Percentiles rank a stretch among this genome's conserved stretches.
Evolutionary conservation across 1,140 invertebrate genomes (phyloP).

Genomic region (Marisa cornuarietis): DNA sequence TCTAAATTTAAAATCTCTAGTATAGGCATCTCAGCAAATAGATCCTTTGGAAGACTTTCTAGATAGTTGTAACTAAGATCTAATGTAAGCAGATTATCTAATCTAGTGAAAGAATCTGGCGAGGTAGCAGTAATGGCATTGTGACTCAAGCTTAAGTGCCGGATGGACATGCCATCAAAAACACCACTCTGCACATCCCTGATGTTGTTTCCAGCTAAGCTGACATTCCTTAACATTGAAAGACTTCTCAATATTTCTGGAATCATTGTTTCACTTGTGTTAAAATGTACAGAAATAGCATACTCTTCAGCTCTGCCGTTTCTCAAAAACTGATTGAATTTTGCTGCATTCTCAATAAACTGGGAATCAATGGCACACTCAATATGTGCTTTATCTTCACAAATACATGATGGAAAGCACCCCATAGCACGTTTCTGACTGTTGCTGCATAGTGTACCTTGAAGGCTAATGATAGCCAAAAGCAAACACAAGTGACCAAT

Average conservation of each 20-base stretch:
- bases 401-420: constrained; percentile 4
- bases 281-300: not conserved
- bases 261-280: not conserved
- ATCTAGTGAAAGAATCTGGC: constrained; percentile 32
- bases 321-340: constrained; percentile 10
- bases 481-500: too few species aligned
- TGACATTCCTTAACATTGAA: not conserved
- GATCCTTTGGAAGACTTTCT: constrained; percentile 20
- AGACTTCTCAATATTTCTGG: not conserved
- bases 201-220: constrained; percentile 9
- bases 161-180: constrained; percentile 24
- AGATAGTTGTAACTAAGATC: constrained; percentile 46
- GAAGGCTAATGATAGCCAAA: too few species aligned
- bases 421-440: not conserved
- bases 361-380: not conserved
- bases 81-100: constrained; percentile 38
- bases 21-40: constrained; percentile 32
- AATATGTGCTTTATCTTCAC: not conserved
- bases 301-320: not conserved
- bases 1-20: constrained; percentile 39
- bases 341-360: not conserved
- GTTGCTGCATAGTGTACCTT: too few species aligned
- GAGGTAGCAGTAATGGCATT: constrained; percentile 34
- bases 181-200: constrained; percentile 1
- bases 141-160: constrained; percentile 37